Evolutionary conservation across 2,113 vertebrate species (phyloP).

Genomic region (Hippocampus abdominalis): DNA sequence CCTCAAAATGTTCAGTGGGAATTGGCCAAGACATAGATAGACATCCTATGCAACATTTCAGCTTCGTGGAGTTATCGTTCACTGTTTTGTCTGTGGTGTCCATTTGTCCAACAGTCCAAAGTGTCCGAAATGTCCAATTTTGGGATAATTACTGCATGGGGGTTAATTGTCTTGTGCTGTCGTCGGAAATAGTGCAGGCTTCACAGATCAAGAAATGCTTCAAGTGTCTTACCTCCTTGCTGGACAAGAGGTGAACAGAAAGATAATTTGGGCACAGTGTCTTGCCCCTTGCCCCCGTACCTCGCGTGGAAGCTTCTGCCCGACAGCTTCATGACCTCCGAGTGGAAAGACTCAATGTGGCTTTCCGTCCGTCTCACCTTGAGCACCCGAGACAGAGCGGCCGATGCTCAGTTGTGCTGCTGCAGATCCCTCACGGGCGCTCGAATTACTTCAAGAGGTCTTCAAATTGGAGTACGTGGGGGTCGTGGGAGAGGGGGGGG

Average conservation of each 20-base stretch:
- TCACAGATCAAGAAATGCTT: background rate
- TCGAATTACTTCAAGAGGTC: constrained; percentile 25
- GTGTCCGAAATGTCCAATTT: too few relatives aligned
- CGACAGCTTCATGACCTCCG: constrained; percentile 30
- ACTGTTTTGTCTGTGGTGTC: too few relatives aligned
- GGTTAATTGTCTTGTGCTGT: too few relatives aligned
- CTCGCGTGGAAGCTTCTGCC: constrained; percentile 25
- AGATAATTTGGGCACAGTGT: background rate
- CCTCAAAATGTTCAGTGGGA: too few relatives aligned
- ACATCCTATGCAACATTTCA: too few relatives aligned
- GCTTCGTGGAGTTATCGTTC: too few relatives aligned
- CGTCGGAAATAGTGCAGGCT: too few relatives aligned
- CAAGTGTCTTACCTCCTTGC: too few relatives aligned
- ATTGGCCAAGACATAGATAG: too few relatives aligned
- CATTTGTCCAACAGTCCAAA: too few relatives aligned
- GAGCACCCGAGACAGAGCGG: constrained; percentile 42
- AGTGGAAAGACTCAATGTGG: constrained; percentile 34
- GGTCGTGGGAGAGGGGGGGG: too few relatives aligned
- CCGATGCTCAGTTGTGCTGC: constrained; percentile 36
- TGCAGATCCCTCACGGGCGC: constrained; percentile 39
- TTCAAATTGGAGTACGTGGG: constrained; percentile 8
- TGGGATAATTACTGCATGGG: too few relatives aligned
- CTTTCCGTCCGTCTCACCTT: constrained; percentile 46
- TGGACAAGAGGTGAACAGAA: background rate
- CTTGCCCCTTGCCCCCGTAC: background rate